phyloP scores from a whole-genome alignment of 2,888 invertebrate species.

The Dolomedes plantarius region DNA sequence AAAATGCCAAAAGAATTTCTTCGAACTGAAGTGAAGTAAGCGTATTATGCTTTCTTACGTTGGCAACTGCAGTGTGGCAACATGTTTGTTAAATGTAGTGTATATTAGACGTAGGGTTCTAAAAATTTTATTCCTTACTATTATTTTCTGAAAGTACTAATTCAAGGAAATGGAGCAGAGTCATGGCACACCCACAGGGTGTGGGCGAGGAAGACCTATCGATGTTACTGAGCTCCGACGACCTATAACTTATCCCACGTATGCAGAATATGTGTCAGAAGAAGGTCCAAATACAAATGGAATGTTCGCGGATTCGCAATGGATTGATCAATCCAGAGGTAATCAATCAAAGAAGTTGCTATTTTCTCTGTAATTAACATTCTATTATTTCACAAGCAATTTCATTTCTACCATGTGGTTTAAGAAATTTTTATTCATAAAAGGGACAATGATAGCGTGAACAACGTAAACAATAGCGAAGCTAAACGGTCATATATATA shows the following conservation, averaged over 20 bases:
- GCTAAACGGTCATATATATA: too few relatives aligned
- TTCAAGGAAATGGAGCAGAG: conserved; percentile 59
- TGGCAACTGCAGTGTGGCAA: conserved; percentile 35
- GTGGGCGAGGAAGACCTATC: conserved; percentile 58
- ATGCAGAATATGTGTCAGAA: conserved; percentile 68
- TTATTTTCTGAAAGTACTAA: conserved; percentile 43
- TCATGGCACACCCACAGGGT: conserved; percentile 58
- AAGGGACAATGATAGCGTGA: too few relatives aligned
- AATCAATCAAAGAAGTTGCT: too few relatives aligned
- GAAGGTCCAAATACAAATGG: conserved; percentile 64
- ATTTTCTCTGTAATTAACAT: too few relatives aligned
- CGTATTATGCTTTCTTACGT: conserved; percentile 25
- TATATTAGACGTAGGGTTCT: conserved; percentile 56
- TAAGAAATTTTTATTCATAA: too few relatives aligned
- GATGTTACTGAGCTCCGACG: conserved; percentile 58
- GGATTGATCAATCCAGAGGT: conserved; percentile 46
- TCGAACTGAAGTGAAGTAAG: conserved; percentile 32
- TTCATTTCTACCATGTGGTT: too few relatives aligned
- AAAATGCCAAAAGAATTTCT: too few relatives aligned
- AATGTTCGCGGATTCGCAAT: conserved; percentile 44
- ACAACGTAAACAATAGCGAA: too few relatives aligned
- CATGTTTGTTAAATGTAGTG: conserved; percentile 62
- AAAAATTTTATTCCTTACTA: conserved; percentile 34
- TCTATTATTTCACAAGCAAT: too few relatives aligned
- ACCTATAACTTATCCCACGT: conserved; percentile 63